These are phyloP conservation scores for Dipodomys spectabilis DNA, from an alignment of 2,113 vertebrate species.

Conservation along the genomic window DNA sequence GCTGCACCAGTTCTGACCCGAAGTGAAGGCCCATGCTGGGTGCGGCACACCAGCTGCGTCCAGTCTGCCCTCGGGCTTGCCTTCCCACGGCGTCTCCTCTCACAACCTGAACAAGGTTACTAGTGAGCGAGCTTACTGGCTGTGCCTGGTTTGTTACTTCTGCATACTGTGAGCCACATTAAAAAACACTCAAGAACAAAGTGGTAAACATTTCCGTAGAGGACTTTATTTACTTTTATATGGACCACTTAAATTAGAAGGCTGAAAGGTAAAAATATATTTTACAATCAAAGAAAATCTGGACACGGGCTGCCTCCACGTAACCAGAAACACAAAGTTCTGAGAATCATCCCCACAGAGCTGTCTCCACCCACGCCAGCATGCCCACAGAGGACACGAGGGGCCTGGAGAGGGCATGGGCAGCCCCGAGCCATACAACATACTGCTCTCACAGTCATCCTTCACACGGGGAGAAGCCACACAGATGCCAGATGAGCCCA, in stretches of 20 bases:
- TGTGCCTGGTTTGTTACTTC: rapidly evolving
- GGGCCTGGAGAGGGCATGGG: neutral
- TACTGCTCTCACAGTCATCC: neutral
- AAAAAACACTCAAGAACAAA: neutral
- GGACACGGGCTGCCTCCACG: constrained; percentile 74
- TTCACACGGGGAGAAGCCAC: neutral
- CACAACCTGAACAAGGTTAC: rapidly evolving
- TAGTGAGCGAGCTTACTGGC: rapidly evolving
- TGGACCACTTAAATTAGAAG: constrained; percentile 86
- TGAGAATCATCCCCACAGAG: constrained; percentile 56
- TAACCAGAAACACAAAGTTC: constrained; percentile 69
- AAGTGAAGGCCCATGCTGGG: too few species aligned
- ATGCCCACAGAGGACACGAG: neutral
- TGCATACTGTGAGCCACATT: rapidly evolving
- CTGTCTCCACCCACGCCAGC: neutral
- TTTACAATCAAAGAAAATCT: constrained; percentile 83
- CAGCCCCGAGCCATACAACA: neutral
- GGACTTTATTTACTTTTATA: constrained; percentile 69
- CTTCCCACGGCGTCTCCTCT: neutral
- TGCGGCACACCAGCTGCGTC: neutral
- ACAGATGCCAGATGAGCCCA: neutral
- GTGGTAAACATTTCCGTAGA: neutral
- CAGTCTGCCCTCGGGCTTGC: neutral
- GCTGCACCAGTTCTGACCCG: neutral
- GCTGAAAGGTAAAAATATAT: constrained; percentile 84